These are phyloP conservation scores for Marmota flaviventris DNA, from an alignment of 2,113 vertebrate genomes.

Conservation along the genomic window DNA sequence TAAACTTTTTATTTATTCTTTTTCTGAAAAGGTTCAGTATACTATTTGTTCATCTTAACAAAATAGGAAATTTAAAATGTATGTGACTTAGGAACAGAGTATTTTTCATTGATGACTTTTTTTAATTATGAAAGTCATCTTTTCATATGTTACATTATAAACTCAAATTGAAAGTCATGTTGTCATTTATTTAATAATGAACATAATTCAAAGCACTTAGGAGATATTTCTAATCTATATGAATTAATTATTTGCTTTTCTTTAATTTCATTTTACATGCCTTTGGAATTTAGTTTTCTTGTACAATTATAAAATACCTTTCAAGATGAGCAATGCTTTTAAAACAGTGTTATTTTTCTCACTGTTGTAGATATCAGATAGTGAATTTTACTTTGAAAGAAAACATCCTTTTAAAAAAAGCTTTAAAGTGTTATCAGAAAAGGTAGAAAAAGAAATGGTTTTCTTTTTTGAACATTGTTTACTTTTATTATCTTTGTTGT, in stretches of 20 bases:
- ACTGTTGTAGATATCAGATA: not conserved
- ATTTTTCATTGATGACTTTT: not conserved
- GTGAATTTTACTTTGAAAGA: not conserved
- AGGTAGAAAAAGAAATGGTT: not conserved
- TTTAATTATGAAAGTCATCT: not conserved
- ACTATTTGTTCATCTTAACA: not conserved
- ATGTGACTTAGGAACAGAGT: not conserved
- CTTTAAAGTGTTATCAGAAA: not conserved
- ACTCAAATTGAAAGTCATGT: not conserved
- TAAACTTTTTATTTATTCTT: not conserved
- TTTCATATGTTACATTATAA: not conserved
- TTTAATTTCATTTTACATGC: not conserved
- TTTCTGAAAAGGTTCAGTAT: not conserved
- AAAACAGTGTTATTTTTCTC: not conserved
- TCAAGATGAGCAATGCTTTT: not conserved
- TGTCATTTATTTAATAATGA: not conserved
- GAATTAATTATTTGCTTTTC: not conserved
- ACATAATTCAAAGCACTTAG: not conserved
- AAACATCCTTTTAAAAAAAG: not conserved
- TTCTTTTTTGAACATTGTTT: not conserved
- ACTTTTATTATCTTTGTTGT: not conserved
- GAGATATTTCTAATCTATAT: not conserved
- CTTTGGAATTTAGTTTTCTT: not conserved
- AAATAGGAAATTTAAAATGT: not conserved
- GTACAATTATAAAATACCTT: not conserved